A percentile compares a stretch with the other conserved stretches of the same genome.
These are phyloP conservation scores for Indicator indicator DNA, from an alignment of 2,113 vertebrate species.

Conservation along the genomic window DNA sequence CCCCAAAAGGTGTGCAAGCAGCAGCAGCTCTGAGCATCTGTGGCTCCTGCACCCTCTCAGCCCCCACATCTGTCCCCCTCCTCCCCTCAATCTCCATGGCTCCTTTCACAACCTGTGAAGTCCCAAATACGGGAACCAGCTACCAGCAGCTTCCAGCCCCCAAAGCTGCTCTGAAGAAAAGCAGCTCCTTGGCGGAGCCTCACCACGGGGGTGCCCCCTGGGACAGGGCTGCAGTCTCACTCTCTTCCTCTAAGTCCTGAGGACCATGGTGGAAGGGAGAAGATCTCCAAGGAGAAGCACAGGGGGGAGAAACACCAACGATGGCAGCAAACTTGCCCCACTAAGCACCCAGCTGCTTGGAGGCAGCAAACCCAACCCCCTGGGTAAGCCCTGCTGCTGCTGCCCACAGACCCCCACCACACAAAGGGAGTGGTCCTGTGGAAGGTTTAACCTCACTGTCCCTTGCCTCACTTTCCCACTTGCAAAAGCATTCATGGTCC, in stretches of 20 bases:
- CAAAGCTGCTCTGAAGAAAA: neutral
- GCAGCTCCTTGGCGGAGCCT: neutral
- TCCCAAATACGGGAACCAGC: neutral
- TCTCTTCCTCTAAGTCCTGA: neutral
- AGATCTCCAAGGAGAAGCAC: neutral
- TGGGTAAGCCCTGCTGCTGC: neutral
- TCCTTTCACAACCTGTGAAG: neutral
- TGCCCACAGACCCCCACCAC: neutral
- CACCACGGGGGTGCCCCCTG: neutral
- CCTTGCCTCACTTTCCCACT: slow-evolving; percentile 19
- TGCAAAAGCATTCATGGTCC: neutral
- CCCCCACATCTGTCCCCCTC: neutral
- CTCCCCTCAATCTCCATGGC: fast-evolving
- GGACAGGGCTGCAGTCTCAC: neutral
- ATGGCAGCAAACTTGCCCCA: neutral
- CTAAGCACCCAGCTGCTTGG: neutral
- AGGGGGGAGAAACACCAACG: neutral
- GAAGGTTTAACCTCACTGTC: neutral
- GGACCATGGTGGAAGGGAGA: fast-evolving
- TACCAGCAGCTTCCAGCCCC: neutral
- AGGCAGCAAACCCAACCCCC: neutral
- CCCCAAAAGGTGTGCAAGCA: neutral
- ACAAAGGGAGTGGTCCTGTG: fast-evolving
- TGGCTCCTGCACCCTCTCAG: neutral
- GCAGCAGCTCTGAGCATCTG: neutral